Evolutionary conservation across 2,113 vertebrate genomes (phyloP).

Genomic region (Malurus elegans): DNA sequence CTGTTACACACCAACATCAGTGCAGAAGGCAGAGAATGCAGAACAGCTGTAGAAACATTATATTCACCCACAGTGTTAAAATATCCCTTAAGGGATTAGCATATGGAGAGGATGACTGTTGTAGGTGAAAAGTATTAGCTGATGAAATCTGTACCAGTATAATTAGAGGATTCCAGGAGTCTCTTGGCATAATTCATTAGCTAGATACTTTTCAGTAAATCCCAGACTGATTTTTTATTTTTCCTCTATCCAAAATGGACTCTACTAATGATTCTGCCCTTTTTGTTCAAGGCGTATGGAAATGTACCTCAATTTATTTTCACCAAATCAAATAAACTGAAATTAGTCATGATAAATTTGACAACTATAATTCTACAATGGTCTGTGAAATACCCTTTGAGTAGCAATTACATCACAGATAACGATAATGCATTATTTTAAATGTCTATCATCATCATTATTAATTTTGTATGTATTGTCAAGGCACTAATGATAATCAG

Average conservation of each 20-base stretch:
- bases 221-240: slow-evolving; percentile 2
- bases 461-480: slow-evolving; percentile 19
- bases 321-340: slow-evolving; percentile 35
- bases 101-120: background rate
- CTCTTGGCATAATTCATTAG: slow-evolving; percentile 18
- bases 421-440: slow-evolving; percentile 13
- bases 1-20: background rate
- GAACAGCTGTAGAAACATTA: background rate
- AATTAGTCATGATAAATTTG: slow-evolving; percentile 23
- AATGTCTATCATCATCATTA: slow-evolving; percentile 9
- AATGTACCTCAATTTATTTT: slow-evolving; percentile 8
- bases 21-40: background rate
- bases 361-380: slow-evolving; percentile 16
- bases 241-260: background rate
- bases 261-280: background rate
- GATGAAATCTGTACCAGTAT: background rate
- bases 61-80: background rate
- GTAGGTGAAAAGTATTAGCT: slow-evolving; percentile 21
- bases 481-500: slow-evolving; percentile 8
- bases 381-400: slow-evolving; percentile 27
- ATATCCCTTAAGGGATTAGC: background rate
- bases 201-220: slow-evolving; percentile 1
- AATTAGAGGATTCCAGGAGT: slow-evolving; percentile 19
- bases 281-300: slow-evolving; percentile 8
- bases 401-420: slow-evolving; percentile 3